Conservation (phyloP, 2,797 vertebrate species). For the Miichthys miiuy region DNA sequence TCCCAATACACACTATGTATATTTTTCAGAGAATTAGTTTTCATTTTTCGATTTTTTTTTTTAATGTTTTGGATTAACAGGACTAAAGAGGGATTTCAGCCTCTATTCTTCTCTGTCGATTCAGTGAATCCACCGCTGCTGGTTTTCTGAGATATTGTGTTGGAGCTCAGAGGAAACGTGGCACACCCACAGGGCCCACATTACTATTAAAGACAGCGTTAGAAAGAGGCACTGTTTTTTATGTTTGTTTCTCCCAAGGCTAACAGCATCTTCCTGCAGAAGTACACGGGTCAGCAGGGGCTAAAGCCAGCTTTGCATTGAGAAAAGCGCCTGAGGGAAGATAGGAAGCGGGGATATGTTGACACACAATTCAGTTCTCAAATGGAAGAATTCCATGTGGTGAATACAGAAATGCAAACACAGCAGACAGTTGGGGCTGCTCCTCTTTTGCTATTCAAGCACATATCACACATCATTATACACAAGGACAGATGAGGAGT, state of each 20-base stretch:
- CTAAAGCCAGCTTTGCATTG: slow-evolving; percentile 74
- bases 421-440: slow-evolving; percentile 36
- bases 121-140: slow-evolving; percentile 45
- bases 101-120: slow-evolving; percentile 40
- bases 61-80: slow-evolving; percentile 56
- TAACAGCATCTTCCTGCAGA: slow-evolving; percentile 66
- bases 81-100: slow-evolving; percentile 43
- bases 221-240: slow-evolving; percentile 55
- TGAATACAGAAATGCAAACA: slow-evolving; percentile 64
- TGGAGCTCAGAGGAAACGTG: slow-evolving; percentile 47
- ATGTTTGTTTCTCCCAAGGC: slow-evolving; percentile 67
- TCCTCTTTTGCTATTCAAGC: slow-evolving; percentile 27
- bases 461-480: slow-evolving; percentile 14
- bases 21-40: slow-evolving; percentile 39
- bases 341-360: slow-evolving; percentile 62
- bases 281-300: slow-evolving; percentile 75
- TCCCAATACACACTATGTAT: slow-evolving; percentile 17
- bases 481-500: slow-evolving; percentile 8
- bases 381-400: slow-evolving; percentile 60
- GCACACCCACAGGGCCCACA: slow-evolving; percentile 59
- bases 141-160: slow-evolving; percentile 61
- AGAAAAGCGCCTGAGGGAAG: slow-evolving; percentile 67
- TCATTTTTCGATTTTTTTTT: slow-evolving; percentile 29
- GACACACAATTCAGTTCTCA: slow-evolving; percentile 66
- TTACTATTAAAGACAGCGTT: slow-evolving; percentile 67